Conservation (phyloP, 2,797 vertebrate genomes). For the Poliocrania exsul region DNA sequence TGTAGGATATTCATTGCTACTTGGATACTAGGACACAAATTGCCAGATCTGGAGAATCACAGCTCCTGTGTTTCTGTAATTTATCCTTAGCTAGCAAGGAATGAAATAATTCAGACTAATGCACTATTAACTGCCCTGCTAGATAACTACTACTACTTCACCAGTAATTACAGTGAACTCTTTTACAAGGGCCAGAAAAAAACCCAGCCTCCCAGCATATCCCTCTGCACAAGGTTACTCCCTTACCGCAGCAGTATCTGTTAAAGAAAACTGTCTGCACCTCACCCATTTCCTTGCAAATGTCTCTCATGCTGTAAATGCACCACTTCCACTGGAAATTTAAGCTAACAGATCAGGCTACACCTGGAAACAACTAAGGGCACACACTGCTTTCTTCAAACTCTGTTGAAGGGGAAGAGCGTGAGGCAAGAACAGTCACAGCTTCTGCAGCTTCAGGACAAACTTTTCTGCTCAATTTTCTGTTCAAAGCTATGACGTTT, state of each 20-base stretch:
- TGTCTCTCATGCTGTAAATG: neutral
- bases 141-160: neutral
- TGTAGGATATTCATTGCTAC: neutral
- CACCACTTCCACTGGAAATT: neutral
- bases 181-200: neutral
- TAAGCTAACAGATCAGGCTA: neutral
- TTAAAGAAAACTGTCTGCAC: neutral
- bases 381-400: neutral
- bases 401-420: neutral
- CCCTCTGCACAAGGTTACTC: neutral
- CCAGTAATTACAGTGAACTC: neutral
- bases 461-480: neutral
- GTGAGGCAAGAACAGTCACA: neutral
- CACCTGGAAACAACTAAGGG: neutral
- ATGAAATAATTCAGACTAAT: neutral
- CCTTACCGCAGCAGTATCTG: neutral
- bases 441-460: neutral
- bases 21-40: neutral
- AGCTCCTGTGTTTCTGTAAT: neutral
- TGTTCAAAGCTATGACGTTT: neutral
- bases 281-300: neutral
- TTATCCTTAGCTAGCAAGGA: neutral
- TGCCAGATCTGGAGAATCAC: neutral
- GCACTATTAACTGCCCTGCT: neutral
- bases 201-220: neutral